A percentile compares a stretch with the other conserved stretches of the same genome.
These are phyloP conservation scores for Heliconius aoede DNA, from an alignment of 2,888 invertebrate genomes.

Conservation along the genomic window DNA sequence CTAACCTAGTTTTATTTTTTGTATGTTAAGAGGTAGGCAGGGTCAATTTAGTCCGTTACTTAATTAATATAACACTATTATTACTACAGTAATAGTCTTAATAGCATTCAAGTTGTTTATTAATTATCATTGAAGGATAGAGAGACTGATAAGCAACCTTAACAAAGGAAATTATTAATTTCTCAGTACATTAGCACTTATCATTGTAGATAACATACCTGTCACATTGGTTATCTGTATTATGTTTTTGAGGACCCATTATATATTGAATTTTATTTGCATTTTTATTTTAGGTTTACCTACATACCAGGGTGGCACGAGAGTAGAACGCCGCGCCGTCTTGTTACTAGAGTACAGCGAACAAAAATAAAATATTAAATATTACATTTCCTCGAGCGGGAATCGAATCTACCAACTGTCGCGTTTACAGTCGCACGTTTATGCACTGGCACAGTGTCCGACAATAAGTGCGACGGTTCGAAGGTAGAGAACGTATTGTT, in stretches of 20 bases:
- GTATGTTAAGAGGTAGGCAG: no score
- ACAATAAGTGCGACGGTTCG: no score
- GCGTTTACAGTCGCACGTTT: no score
- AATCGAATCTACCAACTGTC: background rate
- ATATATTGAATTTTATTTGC: background rate
- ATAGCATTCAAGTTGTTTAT: background rate
- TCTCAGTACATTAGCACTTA: background rate
- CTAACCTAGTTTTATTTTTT: no score
- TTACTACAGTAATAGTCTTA: background rate
- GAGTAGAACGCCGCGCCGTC: background rate
- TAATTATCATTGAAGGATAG: background rate
- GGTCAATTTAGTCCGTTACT: no score
- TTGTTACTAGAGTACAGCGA: background rate
- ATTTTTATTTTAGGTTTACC: background rate
- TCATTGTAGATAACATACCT: conserved; percentile 12
- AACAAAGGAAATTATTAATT: conserved; percentile 4
- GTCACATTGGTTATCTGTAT: background rate
- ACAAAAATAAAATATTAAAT: background rate
- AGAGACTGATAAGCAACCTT: background rate
- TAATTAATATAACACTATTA: background rate
- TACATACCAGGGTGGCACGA: background rate
- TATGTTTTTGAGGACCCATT: background rate
- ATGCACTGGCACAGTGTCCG: no score
- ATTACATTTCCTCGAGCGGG: no score
- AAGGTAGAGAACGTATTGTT: no score